Conservation (phyloP, 2,888 invertebrate species). For the Myopa testacea region DNA sequence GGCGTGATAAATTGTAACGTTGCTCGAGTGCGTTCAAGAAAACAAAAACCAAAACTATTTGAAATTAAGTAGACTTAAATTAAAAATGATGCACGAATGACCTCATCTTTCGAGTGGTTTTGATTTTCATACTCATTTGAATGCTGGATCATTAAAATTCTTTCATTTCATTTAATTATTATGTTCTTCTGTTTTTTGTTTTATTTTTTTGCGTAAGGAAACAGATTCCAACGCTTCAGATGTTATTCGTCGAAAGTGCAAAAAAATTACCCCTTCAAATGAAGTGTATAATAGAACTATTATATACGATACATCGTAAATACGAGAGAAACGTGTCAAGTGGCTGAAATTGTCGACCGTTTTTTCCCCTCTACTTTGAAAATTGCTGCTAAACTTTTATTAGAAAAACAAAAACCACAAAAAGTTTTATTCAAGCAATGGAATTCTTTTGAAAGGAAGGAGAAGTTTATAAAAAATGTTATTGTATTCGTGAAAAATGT, state of each 20-base stretch:
- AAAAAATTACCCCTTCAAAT: too few species aligned
- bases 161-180: not conserved
- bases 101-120: slow-evolving; percentile 7
- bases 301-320: too few species aligned
- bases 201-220: not conserved
- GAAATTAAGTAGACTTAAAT: not conserved
- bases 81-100: not conserved
- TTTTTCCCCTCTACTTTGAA: too few species aligned
- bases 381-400: too few species aligned
- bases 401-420: too few species aligned
- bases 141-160: not conserved
- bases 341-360: too few species aligned
- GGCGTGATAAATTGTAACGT: not conserved
- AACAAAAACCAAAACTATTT: not conserved
- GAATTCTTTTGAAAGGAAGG: too few species aligned
- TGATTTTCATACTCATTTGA: not conserved
- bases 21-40: not conserved
- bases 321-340: too few species aligned
- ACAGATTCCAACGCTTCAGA: not conserved
- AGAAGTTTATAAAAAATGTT: too few species aligned
- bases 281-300: too few species aligned
- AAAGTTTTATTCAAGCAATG: too few species aligned
- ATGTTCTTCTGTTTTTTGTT: not conserved
- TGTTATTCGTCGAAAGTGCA: not conserved
- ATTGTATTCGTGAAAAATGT: too few species aligned